Percentiles rank a stretch among this genome's conserved stretches.
These are phyloP conservation scores for Zygothrica quintamaculata DNA, from an alignment of 2,888 invertebrate genomes.

Conservation along the genomic window DNA sequence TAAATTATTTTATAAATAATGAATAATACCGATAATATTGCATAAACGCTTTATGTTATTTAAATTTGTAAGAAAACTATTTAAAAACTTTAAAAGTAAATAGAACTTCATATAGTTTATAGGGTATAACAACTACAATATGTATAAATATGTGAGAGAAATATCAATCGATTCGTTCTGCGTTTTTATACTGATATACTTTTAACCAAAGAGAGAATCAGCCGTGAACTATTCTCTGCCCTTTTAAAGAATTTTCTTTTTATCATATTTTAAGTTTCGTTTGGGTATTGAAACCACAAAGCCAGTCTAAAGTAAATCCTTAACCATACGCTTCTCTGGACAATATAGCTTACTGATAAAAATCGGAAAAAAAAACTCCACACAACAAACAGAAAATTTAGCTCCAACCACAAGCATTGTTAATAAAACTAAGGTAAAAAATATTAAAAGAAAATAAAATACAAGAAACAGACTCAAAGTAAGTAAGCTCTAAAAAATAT, in stretches of 20 bases:
- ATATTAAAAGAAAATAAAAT: constrained; percentile 22
- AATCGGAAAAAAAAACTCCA: background rate
- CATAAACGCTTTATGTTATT: no score
- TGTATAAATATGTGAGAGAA: no score
- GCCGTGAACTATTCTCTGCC: constrained; percentile 3
- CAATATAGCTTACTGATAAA: constrained; percentile 32
- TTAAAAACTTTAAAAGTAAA: no score
- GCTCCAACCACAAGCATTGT: no score
- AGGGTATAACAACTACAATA: no score
- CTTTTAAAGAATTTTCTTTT: constrained; percentile 32
- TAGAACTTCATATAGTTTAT: no score
- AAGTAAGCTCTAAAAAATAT: constrained; percentile 70
- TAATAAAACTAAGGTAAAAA: background rate
- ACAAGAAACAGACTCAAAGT: constrained; percentile 50
- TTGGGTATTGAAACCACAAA: constrained; percentile 15
- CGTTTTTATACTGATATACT: no score
- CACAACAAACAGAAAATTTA: background rate
- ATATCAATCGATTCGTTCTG: no score
- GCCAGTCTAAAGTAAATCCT: constrained; percentile 60
- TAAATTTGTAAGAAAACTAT: no score
- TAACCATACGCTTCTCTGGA: constrained; percentile 41
- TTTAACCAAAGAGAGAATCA: background rate
- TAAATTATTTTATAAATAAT: no score
- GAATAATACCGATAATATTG: no score
- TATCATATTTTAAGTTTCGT: constrained; percentile 21